Conservation (phyloP, 2,113 vertebrate species). For the Apteryx owenii region DNA sequence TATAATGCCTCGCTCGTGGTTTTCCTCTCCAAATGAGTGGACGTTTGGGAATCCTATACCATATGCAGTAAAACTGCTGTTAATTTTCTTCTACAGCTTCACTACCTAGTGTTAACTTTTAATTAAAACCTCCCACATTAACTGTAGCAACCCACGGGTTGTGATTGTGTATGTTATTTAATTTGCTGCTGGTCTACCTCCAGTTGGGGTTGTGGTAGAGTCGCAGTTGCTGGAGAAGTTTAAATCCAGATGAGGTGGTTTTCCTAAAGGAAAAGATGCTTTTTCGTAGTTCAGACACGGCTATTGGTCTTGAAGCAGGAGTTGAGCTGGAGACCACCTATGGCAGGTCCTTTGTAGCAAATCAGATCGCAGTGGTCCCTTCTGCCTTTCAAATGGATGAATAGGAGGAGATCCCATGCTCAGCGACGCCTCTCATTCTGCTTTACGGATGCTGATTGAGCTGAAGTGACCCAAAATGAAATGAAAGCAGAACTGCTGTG, state of each 20-base stretch:
- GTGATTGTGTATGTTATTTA: background rate
- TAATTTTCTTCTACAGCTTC: background rate
- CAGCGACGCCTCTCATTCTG: fast-evolving
- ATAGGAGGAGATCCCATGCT: background rate
- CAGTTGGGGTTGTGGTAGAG: background rate
- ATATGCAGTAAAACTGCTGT: background rate
- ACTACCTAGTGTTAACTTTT: background rate
- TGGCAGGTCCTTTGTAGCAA: background rate
- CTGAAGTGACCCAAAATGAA: background rate
- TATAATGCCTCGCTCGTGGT: background rate
- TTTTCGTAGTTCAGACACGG: background rate
- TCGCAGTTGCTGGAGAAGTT: background rate
- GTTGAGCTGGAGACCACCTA: background rate
- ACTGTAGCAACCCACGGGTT: background rate
- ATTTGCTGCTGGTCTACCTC: background rate
- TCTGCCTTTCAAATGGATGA: background rate
- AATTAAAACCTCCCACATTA: background rate
- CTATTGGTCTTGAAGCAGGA: background rate
- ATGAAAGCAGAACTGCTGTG: background rate
- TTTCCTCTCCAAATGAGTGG: background rate
- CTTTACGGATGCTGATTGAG: background rate
- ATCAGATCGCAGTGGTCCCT: background rate
- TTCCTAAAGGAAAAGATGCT: background rate
- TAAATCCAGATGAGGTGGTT: background rate
- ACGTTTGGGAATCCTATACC: background rate